A percentile compares a stretch with the other conserved stretches of the same genome.
Conservation (phyloP, 2,113 vertebrate species). For the Carollia perspicillata region DNA sequence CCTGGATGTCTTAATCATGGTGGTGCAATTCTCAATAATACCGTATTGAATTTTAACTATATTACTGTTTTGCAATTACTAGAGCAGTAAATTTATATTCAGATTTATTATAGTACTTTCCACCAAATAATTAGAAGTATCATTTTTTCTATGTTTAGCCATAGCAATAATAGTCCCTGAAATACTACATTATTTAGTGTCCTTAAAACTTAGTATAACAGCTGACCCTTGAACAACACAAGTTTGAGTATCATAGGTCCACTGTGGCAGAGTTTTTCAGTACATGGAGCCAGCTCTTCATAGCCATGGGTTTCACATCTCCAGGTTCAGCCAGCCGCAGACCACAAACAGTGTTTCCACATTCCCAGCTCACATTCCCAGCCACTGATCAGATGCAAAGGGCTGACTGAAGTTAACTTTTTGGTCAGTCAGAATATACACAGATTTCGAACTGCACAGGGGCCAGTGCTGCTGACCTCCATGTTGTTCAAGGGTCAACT, state of each 20-base stretch:
- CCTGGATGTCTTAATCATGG: neutral
- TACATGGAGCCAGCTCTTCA: neutral
- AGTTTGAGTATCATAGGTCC: neutral
- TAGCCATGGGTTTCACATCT: neutral
- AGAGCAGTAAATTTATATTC: neutral
- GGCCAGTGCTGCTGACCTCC: neutral
- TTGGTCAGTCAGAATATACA: neutral
- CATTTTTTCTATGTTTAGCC: neutral
- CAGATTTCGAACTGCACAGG: neutral
- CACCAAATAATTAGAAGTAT: neutral
- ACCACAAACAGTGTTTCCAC: neutral
- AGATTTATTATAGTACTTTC: neutral
- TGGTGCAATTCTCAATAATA: neutral
- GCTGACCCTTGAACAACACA: neutral
- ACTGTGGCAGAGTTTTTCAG: neutral
- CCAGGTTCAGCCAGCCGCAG: neutral
- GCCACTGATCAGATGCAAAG: neutral
- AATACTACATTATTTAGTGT: neutral
- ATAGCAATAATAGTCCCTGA: neutral
- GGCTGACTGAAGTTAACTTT: neutral
- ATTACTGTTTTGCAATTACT: neutral
- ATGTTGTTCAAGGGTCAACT: neutral
- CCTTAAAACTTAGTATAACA: conserved; percentile 6
- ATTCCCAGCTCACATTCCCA: neutral
- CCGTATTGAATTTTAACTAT: neutral